phyloP scores from a whole-genome alignment of 92 coral and sea anemone species.

The Phenganax stokvisi region DNA sequence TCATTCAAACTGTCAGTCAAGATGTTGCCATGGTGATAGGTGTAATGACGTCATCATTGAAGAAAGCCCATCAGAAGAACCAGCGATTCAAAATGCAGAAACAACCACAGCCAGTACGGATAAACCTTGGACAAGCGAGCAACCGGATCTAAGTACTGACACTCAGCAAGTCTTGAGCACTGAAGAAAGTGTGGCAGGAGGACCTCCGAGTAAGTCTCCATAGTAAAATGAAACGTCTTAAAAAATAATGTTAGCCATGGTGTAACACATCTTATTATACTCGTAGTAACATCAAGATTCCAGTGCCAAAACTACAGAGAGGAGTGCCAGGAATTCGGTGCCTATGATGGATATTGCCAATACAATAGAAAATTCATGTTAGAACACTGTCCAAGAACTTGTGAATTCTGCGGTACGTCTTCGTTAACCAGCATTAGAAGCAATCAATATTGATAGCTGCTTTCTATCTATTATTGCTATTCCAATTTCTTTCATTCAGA shows the following conservation, averaged over 20 bases:
- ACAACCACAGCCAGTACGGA: neutral
- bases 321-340: slow-evolving; percentile 5
- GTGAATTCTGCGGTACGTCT: slow-evolving; percentile 29
- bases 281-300: neutral
- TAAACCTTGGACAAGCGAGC: neutral
- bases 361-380: slow-evolving; percentile 19
- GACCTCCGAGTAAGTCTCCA: slow-evolving; percentile 18
- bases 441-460: neutral
- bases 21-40: slow-evolving; percentile 24
- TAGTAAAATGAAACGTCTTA: neutral
- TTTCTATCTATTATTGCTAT: neutral
- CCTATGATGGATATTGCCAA: slow-evolving; percentile 13
- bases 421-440: neutral
- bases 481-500: neutral
- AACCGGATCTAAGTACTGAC: neutral
- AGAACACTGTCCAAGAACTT: slow-evolving; percentile 14
- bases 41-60: slow-evolving; percentile 19
- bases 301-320: slow-evolving; percentile 27
- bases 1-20: slow-evolving; percentile 20
- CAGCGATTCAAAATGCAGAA: neutral
- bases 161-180: neutral
- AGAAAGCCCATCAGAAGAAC: neutral
- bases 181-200: slow-evolving; percentile 2
- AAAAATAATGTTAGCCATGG: neutral
- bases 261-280: neutral